phyloP scores from a whole-genome alignment of 2,888 invertebrate genomes.

The Drosophila formosana region DNA sequence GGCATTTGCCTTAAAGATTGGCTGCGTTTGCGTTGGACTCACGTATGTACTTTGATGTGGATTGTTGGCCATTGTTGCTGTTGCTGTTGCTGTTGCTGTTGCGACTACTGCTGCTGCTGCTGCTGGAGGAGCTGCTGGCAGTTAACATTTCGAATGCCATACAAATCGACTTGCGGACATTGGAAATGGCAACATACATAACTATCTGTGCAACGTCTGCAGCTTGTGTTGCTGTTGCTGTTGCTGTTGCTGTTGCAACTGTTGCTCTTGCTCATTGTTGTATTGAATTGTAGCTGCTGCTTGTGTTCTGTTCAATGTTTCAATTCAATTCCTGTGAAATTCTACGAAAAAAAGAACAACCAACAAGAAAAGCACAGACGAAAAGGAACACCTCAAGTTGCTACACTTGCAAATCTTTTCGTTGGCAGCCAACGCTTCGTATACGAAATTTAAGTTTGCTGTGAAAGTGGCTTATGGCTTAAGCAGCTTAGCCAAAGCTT shows the following conservation, averaged over 20 bases:
- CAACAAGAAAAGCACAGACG: background rate
- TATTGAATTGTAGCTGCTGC: conserved; percentile 73
- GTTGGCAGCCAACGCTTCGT: conserved; percentile 25
- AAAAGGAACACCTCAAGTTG: conserved; percentile 11
- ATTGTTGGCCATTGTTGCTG: conserved; percentile 72
- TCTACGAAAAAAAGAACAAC: conserved; percentile 25
- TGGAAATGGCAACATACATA: conserved; percentile 62
- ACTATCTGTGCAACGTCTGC: conserved; percentile 46
- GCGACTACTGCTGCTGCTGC: conserved; percentile 38
- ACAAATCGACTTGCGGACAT: conserved; percentile 78
- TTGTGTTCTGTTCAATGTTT: conserved; percentile 75
- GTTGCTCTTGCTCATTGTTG: conserved; percentile 60
- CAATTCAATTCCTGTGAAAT: conserved; percentile 74
- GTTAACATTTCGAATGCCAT: conserved; percentile 79
- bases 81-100: conserved; percentile 54
- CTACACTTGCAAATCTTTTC: conserved; percentile 20
- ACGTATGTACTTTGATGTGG: conserved; percentile 75
- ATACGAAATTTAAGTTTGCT: conserved; percentile 35
- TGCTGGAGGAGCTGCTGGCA: conserved; percentile 66
- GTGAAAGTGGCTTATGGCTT: conserved; percentile 9
- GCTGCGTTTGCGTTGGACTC: conserved; percentile 79
- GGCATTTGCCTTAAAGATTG: conserved; percentile 61
- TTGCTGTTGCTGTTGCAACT: conserved; percentile 41
- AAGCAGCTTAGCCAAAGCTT: conserved; percentile 16
- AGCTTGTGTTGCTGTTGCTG: conserved; percentile 32